Percentiles rank a stretch among this genome's conserved stretches.
These are phyloP conservation scores for Oxyscelio sp. DNA, from an alignment of 2,888 invertebrate species.

Conservation along the genomic window DNA sequence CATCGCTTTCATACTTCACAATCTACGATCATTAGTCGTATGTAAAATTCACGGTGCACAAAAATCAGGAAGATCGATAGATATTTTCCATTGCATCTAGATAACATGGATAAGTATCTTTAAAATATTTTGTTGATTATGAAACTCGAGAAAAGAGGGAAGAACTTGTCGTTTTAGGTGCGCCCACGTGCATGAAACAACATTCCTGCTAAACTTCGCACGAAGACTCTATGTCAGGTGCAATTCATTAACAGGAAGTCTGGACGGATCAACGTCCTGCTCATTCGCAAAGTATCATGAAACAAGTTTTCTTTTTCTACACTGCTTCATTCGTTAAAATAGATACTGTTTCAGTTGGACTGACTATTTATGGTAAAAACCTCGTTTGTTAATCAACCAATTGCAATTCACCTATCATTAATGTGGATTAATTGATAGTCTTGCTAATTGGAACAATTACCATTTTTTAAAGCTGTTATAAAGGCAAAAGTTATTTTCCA, in stretches of 20 bases:
- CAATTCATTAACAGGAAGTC: constrained; percentile 72
- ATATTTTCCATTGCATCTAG: constrained; percentile 32
- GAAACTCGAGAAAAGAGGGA: constrained; percentile 54
- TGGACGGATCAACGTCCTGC: constrained; percentile 73
- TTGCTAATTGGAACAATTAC: constrained; percentile 59
- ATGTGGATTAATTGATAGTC: constrained; percentile 46
- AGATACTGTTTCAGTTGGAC: constrained; percentile 12
- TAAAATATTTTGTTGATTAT: constrained; percentile 37
- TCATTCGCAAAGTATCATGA: constrained; percentile 38
- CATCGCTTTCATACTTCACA: constrained; percentile 38
- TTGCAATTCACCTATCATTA: constrained; percentile 39
- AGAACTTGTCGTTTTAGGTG: constrained; percentile 62
- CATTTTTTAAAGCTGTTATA: constrained; percentile 21
- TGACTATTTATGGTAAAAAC: constrained; percentile 44
- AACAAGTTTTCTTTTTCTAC: constrained; percentile 58
- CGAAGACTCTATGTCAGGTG: constrained; percentile 68
- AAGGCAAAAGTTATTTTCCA: too few species aligned
- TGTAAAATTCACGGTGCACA: constrained; percentile 10
- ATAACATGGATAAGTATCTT: constrained; percentile 39
- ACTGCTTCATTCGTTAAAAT: constrained; percentile 28
- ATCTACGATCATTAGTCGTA: constrained; percentile 46
- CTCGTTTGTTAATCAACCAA: constrained; percentile 23
- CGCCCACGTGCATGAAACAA: constrained; percentile 68
- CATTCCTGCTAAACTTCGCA: constrained; percentile 69
- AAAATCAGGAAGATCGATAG: constrained; percentile 44